A percentile compares a stretch with the other conserved stretches of the same genome.
phyloP scores from a whole-genome alignment of 2,797 vertebrate species.

The Chaetophractus vellerosus region DNA sequence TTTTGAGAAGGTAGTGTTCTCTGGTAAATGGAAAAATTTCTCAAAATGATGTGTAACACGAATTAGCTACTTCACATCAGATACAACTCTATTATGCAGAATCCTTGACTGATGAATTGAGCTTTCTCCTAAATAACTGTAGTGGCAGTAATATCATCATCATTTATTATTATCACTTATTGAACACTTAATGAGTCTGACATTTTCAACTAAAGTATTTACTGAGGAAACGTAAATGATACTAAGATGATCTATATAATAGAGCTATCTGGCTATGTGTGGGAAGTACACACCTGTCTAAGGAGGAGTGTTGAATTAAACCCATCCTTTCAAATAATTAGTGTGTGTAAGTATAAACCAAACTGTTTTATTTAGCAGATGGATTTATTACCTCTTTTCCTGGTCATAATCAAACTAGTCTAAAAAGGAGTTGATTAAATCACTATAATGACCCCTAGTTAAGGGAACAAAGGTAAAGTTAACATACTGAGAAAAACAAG shows the following conservation, averaged over 20 bases:
- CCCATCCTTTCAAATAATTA: not conserved
- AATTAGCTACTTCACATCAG: constrained; percentile 38
- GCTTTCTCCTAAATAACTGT: constrained; percentile 20
- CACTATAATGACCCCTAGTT: constrained; percentile 35
- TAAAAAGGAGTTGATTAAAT: constrained; percentile 53
- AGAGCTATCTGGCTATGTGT: not conserved
- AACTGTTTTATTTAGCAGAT: constrained; percentile 54
- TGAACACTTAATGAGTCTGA: constrained; percentile 20
- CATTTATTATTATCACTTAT: constrained; percentile 16
- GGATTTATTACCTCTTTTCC: constrained; percentile 41
- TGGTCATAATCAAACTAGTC: constrained; percentile 47
- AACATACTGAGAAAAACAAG: constrained; percentile 48
- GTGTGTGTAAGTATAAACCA: not conserved
- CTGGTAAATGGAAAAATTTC: constrained; percentile 47
- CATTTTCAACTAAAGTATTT: constrained; percentile 44
- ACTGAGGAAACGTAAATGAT: constrained; percentile 45
- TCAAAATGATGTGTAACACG: not conserved
- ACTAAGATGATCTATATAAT: not conserved
- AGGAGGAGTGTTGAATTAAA: constrained; percentile 44
- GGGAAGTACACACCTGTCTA: not conserved
- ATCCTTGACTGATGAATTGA: constrained; percentile 27
- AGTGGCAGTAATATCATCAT: not conserved
- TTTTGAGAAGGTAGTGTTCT: constrained; percentile 51
- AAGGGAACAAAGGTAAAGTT: constrained; percentile 33
- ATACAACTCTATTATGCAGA: constrained; percentile 22